Evolutionary conservation across 2,113 vertebrate species (phyloP), one percentile per base, ranked within the genome.

Genomic region (Microcebus tavaratra): DNA sequence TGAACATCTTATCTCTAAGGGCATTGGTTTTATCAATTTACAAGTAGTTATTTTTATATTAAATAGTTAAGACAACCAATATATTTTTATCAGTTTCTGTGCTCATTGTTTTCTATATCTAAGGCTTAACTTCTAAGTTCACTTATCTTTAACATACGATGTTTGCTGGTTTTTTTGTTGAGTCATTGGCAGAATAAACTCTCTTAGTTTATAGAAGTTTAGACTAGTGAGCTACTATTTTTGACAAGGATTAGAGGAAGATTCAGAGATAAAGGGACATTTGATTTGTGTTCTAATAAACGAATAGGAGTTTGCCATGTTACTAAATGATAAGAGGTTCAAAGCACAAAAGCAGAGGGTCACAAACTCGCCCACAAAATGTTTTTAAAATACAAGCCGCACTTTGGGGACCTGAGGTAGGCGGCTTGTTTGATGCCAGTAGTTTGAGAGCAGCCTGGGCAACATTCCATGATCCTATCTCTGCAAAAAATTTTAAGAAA

Each of bases 181-280:
- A 76, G 75, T 76, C 67, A 23, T 21, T 83, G 45, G 31, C 36
- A 95, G 36, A 88, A 79, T 65, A 55, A 91, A 83, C 1, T 8
- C 50, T 59, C 39, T 70, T 42, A 45, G 21, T 85, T 65, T 79
- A 61, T 67, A 55, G 21, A 93, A 6, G 0, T 78, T 94, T 55
- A 94, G 39, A 83, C 34, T 55, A 84, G 11, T 39, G 36, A 85
- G 57, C 23, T 91, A 72, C 84, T 87, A 68, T 94, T 82, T 96
- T 57, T 67, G n/a, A 86, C n/a, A 8, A 82, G 21, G 80, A 85
- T 61, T 96, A 88, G 27, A 81, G 2, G 90, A 84, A n/a, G 29
- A 89, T 42, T 84, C 48, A 63, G 42, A 90, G 61, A 50, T 50
- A 36, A 63, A 88, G 34, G 6, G 8, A 68, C n/a, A 42, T 86